phyloP scores from a whole-genome alignment of 2,113 vertebrate species.

The Rana temporaria region DNA sequence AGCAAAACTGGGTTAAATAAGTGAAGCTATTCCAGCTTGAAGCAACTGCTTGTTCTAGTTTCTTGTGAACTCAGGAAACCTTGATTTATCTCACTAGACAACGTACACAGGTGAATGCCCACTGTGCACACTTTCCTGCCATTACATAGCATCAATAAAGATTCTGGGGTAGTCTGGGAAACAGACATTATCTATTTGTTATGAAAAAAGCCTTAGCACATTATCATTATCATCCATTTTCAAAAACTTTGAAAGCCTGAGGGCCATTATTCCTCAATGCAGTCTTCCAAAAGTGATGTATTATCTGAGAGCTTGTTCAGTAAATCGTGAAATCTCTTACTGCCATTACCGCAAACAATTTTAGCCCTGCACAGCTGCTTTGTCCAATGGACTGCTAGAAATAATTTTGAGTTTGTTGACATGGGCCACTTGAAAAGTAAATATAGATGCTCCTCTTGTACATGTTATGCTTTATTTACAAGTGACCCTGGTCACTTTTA shows the following conservation, averaged over 20 bases:
- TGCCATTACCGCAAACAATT: too few relatives aligned
- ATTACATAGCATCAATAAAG: background rate
- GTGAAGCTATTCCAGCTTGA: constrained; percentile 25
- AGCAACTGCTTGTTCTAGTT: constrained; percentile 38
- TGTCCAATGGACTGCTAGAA: too few relatives aligned
- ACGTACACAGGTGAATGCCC: constrained; percentile 9
- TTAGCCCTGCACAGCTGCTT: too few relatives aligned
- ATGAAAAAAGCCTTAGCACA: background rate
- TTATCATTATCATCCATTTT: background rate
- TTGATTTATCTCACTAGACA: constrained; percentile 12
- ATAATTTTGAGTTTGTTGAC: too few relatives aligned
- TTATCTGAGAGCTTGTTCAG: too few relatives aligned
- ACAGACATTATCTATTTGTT: background rate
- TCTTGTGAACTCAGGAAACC: constrained; percentile 9
- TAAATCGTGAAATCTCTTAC: too few relatives aligned
- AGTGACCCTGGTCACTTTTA: too few relatives aligned
- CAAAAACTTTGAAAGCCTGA: background rate
- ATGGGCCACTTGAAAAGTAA: too few relatives aligned
- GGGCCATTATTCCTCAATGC: background rate
- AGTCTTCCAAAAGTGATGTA: too few relatives aligned
- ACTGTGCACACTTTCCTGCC: background rate
- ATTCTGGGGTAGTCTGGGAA: background rate
- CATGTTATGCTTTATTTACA: too few relatives aligned
- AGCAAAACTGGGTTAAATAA: constrained; percentile 37
- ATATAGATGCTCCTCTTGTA: too few relatives aligned